Conservation (phyloP, 2,113 vertebrate genomes). For the Fukomys damarensis region DNA sequence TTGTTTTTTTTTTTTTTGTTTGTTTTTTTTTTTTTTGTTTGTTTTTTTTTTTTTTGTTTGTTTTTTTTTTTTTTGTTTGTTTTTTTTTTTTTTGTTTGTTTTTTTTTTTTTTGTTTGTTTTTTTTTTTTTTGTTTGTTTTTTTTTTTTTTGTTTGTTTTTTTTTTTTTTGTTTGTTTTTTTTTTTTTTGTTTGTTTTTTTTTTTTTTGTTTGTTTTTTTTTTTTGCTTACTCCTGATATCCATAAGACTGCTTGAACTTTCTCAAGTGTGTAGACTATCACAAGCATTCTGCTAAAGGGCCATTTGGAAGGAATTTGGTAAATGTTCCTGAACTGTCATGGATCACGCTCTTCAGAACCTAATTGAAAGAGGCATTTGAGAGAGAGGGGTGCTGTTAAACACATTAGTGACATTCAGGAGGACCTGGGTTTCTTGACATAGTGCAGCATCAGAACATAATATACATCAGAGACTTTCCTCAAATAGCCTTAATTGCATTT, state of each 20-base stretch:
- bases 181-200: too few species aligned
- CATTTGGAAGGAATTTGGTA: slow-evolving; percentile 64
- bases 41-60: too few species aligned
- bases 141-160: too few species aligned
- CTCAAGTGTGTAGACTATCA: background rate
- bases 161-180: too few species aligned
- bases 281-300: background rate
- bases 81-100: too few species aligned
- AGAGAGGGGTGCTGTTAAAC: slow-evolving; percentile 65
- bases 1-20: too few species aligned
- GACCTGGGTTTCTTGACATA: slow-evolving; percentile 78
- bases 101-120: too few species aligned
- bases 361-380: slow-evolving; percentile 76
- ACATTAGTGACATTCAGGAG: slow-evolving; percentile 74
- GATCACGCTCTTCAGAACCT: slow-evolving; percentile 72
- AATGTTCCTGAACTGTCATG: slow-evolving; percentile 72
- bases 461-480: slow-evolving; percentile 77
- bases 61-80: too few species aligned
- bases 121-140: too few species aligned
- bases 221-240: background rate
- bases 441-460: slow-evolving; percentile 69
- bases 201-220: too few species aligned
- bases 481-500: slow-evolving; percentile 82
- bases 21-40: too few species aligned
- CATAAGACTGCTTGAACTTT: background rate